Evolutionary conservation across 2,888 invertebrate genomes (phyloP).

Genomic region (Ypsolopha sequella): DNA sequence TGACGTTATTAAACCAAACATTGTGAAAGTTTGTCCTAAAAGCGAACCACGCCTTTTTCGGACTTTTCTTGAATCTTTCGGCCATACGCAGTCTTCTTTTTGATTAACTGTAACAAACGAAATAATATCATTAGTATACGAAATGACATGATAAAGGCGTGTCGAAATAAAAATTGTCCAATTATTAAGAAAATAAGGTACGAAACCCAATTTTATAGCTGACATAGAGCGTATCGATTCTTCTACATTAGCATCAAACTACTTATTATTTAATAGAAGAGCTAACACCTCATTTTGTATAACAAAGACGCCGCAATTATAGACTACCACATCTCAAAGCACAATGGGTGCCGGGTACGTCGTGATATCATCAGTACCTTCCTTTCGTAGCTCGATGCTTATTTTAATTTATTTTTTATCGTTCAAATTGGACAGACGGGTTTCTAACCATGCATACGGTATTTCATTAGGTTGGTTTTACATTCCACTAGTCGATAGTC

Average conservation of each 20-base stretch:
- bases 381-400: slow-evolving; percentile 29
- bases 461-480: slow-evolving; percentile 18
- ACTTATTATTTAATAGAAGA: slow-evolving; percentile 65
- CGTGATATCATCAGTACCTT: slow-evolving; percentile 57
- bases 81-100: slow-evolving; percentile 61
- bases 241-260: slow-evolving; percentile 35
- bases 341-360: slow-evolving; percentile 52
- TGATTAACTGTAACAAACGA: slow-evolving; percentile 54
- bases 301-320: slow-evolving; percentile 66
- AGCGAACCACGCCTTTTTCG: slow-evolving; percentile 59
- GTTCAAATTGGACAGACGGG: slow-evolving; percentile 55
- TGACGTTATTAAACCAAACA: slow-evolving; percentile 28
- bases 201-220: slow-evolving; percentile 24
- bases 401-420: slow-evolving; percentile 70
- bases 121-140: slow-evolving; percentile 12
- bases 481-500: not conserved
- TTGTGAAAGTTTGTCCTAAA: slow-evolving; percentile 41
- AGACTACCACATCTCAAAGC: slow-evolving; percentile 47
- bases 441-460: slow-evolving; percentile 44
- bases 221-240: slow-evolving; percentile 27
- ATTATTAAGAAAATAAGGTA: slow-evolving; percentile 1
- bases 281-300: slow-evolving; percentile 68
- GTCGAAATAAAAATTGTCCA: not conserved
- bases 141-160: slow-evolving; percentile 2
- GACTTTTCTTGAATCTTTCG: slow-evolving; percentile 51